Evolutionary conservation across 53 echinoderm and acorn worm genomes (phyloP).

Genomic region (Astropecten irregularis): DNA sequence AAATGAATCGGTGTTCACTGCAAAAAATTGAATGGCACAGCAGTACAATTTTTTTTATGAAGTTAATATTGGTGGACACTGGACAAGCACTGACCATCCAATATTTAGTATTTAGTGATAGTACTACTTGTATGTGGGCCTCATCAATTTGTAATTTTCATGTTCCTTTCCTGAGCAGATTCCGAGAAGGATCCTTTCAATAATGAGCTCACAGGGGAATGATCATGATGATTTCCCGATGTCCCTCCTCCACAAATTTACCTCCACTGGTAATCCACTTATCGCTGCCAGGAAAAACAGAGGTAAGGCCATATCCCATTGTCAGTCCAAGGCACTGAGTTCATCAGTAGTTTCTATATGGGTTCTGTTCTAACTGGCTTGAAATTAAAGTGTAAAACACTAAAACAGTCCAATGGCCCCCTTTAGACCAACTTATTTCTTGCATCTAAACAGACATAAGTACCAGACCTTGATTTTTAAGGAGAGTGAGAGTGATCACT

Average conservation of each 20-base stretch:
- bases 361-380: neutral
- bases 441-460: neutral
- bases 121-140: too few species aligned
- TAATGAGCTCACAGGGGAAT: conserved; percentile 28
- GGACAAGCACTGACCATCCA: too few species aligned
- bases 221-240: conserved; percentile 27
- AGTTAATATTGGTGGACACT: too few species aligned
- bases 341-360: neutral
- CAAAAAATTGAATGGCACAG: too few species aligned
- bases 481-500: too few species aligned
- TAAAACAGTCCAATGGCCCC: too few species aligned
- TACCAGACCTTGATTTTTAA: too few species aligned
- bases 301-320: conserved; percentile 4
- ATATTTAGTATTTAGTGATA: too few species aligned
- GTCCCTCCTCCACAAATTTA: conserved; percentile 15
- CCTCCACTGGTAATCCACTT: neutral
- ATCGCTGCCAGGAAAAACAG: conserved; percentile 14
- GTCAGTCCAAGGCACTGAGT: neutral
- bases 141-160: neutral
- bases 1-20: too few species aligned
- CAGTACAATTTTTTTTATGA: too few species aligned
- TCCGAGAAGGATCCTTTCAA: neutral
- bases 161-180: neutral
- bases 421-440: too few species aligned
- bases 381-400: too few species aligned